phyloP scores from a whole-genome alignment of 2,113 vertebrate genomes.

The Alectura lathami region DNA sequence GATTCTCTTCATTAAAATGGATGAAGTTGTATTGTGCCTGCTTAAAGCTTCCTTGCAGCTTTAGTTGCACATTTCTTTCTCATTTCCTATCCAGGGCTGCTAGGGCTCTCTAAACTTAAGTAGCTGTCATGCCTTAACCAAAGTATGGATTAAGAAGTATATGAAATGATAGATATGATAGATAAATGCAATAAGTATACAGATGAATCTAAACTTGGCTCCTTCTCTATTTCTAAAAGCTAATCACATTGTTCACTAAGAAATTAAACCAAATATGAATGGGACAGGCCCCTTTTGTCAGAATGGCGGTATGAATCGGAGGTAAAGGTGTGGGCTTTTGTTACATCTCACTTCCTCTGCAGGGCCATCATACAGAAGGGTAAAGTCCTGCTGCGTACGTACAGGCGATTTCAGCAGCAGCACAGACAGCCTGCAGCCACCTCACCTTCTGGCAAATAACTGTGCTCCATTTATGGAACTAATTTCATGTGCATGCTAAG shows the following conservation, averaged over 20 bases:
- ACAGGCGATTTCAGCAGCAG: not conserved
- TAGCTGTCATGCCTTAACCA: not conserved
- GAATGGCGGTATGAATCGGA: not conserved
- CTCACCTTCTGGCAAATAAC: not conserved
- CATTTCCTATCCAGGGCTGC: not conserved
- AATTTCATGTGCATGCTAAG: not conserved
- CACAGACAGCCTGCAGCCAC: not conserved
- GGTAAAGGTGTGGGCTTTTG: not conserved
- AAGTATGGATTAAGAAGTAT: fast-evolving
- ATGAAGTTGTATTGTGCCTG: not conserved
- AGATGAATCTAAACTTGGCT: not conserved
- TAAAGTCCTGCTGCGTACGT: not conserved
- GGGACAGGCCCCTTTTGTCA: not conserved
- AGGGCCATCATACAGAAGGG: not conserved
- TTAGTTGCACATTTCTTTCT: not conserved
- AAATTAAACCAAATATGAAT: not conserved
- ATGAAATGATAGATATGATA: not conserved
- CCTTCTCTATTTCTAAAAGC: not conserved
- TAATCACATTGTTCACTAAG: not conserved
- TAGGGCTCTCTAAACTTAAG: not conserved
- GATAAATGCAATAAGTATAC: not conserved
- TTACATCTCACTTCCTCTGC: not conserved
- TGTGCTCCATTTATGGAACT: not conserved
- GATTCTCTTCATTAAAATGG: not conserved
- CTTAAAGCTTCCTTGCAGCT: not conserved